These are phyloP conservation scores for Halyomorpha halys DNA, from an alignment of 1,140 invertebrate species.

Conservation along the genomic window DNA sequence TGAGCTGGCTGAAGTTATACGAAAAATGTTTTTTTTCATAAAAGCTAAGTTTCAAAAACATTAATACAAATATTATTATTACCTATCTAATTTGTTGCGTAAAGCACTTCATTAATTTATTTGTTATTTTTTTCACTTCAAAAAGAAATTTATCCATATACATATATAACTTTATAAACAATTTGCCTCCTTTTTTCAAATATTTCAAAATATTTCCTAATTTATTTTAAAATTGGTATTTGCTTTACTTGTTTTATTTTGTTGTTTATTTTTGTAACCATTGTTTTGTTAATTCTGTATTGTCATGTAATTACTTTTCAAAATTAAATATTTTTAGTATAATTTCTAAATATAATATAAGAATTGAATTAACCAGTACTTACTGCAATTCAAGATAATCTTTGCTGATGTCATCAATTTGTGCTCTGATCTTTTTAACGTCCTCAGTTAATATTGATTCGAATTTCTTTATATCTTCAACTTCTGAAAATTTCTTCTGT, in stretches of 20 bases:
- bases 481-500: too few relatives aligned
- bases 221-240: too few relatives aligned
- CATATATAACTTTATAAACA: neutral
- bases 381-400: slow-evolving; percentile 55
- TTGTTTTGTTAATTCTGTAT: too few relatives aligned
- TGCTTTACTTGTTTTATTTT: too few relatives aligned
- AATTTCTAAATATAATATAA: neutral
- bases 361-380: slow-evolving; percentile 30
- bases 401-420: slow-evolving; percentile 63
- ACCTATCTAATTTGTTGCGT: neutral
- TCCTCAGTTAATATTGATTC: slow-evolving; percentile 47
- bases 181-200: too few relatives aligned
- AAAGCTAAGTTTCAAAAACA: neutral
- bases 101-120: neutral
- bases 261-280: too few relatives aligned
- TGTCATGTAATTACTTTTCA: too few relatives aligned
- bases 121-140: neutral
- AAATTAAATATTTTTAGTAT: too few relatives aligned
- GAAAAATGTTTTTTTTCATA: neutral
- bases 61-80: neutral
- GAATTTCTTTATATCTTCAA: slow-evolving; percentile 33
- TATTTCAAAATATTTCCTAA: too few relatives aligned
- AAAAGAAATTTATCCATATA: neutral
- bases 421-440: slow-evolving; percentile 58
- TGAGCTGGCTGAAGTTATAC: too few relatives aligned